These are phyloP conservation scores for Hydractinia echinata DNA, from an alignment of 30 jellyfish, hydroid and myxozoan genomes.

Conservation along the genomic window DNA sequence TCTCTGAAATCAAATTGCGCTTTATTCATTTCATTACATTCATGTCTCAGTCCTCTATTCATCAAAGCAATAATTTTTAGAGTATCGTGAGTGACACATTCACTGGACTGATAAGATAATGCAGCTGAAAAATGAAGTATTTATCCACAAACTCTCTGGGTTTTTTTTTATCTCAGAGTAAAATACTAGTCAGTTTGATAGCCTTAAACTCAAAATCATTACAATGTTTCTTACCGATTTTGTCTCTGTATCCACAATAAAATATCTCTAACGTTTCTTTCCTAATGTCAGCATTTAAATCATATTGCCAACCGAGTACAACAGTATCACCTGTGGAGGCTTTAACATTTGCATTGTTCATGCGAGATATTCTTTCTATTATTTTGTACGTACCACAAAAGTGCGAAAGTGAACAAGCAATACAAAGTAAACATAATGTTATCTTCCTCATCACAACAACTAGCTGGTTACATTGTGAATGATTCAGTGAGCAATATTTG, in stretches of 20 bases:
- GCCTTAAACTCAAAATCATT: background rate
- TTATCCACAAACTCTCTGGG: background rate
- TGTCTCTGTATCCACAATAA: constrained; percentile 1
- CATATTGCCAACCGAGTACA: constrained; percentile 1
- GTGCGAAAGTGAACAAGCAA: no score
- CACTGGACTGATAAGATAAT: background rate
- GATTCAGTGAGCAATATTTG: no score
- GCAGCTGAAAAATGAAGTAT: background rate
- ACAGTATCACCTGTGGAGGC: background rate
- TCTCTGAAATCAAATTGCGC: no score
- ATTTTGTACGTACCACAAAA: background rate
- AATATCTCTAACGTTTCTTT: background rate
- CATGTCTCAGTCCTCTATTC: no score
- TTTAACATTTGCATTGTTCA: background rate
- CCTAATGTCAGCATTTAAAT: background rate
- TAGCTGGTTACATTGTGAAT: no score
- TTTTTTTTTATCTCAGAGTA: background rate
- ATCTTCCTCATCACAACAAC: no score
- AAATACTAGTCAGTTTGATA: background rate
- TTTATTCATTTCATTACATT: no score
- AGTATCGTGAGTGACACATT: background rate
- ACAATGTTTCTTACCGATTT: background rate
- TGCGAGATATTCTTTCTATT: constrained; percentile 4
- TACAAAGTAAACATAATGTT: no score
- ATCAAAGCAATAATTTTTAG: background rate